Base-by-base conservation (phyloP, 2,113 vertebrate species). In the Cyanocitta stelleri region DNA sequence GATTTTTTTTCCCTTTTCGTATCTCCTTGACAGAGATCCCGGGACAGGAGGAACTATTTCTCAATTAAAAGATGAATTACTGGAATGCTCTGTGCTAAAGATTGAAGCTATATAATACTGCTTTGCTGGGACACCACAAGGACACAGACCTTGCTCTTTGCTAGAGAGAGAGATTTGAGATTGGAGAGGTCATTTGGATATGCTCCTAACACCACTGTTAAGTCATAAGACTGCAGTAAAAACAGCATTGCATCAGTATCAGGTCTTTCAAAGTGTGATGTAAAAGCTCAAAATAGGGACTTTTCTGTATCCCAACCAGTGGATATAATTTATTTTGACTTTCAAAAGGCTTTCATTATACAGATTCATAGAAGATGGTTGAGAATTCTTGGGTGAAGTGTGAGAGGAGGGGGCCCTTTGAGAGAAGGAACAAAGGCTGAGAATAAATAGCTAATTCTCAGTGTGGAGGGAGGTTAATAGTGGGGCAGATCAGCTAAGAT, bases 381-480 rank as follows among this genome's bases (percentile, higher is more conserved):
- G 58, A 95, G 37, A 83, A 74, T 93, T 93, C 77, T 87, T 89
- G 89, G 54, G 51, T 73, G 46, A 90, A 93, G 39, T 79, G 30
- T 85, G 56, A 82, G 73, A 89, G 90, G 68, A 88, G 46, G 55
- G 51, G 82, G 39, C 46, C 56, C 71, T 93, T 92, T 83, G 91
- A 97, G 54, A 79, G 74, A 69, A 58, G 49, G 87, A 96, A 95
- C 81, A 96, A 96, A 97, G 74, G 51, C 81, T 85, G 87, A 91
- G 68, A 87, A 93, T 91, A 95, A 95, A 93, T 91, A 94, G 62
- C 95, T 94, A 95, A 96, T 97, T 95, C 91, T 87, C 71, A 67
- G 68, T 73, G 43, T 79, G 32, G 27, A 93, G 54, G 58, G 78
- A 96, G 91, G 95, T 97, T 96, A 97, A 96, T 89, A 94, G 62